Base-by-base conservation (phyloP, 35 echinoderm and acorn worm species). In the Apostichopus japonicus region DNA sequence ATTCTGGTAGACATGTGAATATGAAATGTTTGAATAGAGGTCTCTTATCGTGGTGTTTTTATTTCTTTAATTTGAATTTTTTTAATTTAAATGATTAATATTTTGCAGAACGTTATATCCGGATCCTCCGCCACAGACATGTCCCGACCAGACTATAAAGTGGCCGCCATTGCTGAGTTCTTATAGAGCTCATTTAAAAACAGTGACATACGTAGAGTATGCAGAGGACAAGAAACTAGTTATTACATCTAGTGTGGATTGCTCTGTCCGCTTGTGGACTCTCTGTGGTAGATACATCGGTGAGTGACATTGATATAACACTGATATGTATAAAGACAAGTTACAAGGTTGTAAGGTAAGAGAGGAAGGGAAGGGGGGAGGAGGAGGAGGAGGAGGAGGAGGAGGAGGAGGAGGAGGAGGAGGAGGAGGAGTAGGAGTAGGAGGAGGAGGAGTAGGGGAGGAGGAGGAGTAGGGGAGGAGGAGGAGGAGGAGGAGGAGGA, bases 211-310 rank as follows among this genome's bases (percentile, higher is more conserved):
- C 86, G 72, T 99, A 0, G 95, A 96, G 17, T 99, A 95, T 77
- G 95, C 95, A n/a, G 97, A 96, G 65, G 95, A 96, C 23, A 96
- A 96, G 62, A 78, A 71, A 11, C 89, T 99, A 19, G 79, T 99
- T 23, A 93, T 99, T 9, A 95, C 95, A 1, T 93, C 91, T 22
- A 99, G 97, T 79, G 86, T 84, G 8, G 97, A 99, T 71, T 99
- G 95, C 58, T 96, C 95, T 24, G 89, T 99, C 10, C 55, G 97
- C 55, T 77, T 99, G 14, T 99, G 97, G 97, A 99, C 97, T 0
- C 61, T 99, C 6, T 96, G 97, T 82, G 97, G 97, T 78, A 72
- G 97, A 92, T 99, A 99, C 57, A 96, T 99, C 22, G 97, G 97
- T 96, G 78, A 92, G 97, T 54, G 9, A 65, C 14, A 75, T 75